Evolutionary conservation across 2,888 invertebrate genomes (phyloP), one percentile per base, ranked within the genome.

Genomic region (Eilema caniola): DNA sequence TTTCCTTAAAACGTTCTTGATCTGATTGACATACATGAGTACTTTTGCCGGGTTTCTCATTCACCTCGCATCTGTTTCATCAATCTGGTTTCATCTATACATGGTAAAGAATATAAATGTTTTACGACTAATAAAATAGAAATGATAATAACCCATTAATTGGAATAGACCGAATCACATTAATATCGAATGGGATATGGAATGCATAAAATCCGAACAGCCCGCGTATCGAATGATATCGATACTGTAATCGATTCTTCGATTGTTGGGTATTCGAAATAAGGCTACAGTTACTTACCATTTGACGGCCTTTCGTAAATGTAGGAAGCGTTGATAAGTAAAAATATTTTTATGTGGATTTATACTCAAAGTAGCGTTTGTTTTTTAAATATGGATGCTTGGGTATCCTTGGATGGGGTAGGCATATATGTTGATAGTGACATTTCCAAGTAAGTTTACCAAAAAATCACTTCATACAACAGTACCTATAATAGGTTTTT

Each of bases 121-220:
- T 53, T 53, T 53, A 53, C n/a, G 75, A 72, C 77, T 75, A 80
- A 76, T 82, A 78, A 78, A 83, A 80, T 71, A 33, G 8, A 53
- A n/a, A 73, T 37, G 74, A 74, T 83, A 77, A 81, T 72, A 83
- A 77, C 81, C 81, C 72, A 79, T 83, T 83, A 79, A 83, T 82
- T 62, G 70, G 77, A 76, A 79, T 77, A 73, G 67, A 77, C 73
- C 75, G 79, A 77, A 72, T 82, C 82, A 73, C 73, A 74, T 78
- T 78, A 83, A 73, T 73, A 82, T 82, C 80, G 83, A 75, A 82
- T 75, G 78, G 70, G 79, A 78, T 82, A 81, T 73, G 79, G 79
- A 84, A 84, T 83, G 82, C 79, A 80, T 81, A 73, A 78, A 75
- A 82, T 79, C 72, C 67, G 73, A 82, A 76, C 80, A 76, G 74